Evolutionary conservation across 1,140 invertebrate genomes (phyloP), one percentile per base, ranked within the genome.

Genomic region (Cephus cinctus): DNA sequence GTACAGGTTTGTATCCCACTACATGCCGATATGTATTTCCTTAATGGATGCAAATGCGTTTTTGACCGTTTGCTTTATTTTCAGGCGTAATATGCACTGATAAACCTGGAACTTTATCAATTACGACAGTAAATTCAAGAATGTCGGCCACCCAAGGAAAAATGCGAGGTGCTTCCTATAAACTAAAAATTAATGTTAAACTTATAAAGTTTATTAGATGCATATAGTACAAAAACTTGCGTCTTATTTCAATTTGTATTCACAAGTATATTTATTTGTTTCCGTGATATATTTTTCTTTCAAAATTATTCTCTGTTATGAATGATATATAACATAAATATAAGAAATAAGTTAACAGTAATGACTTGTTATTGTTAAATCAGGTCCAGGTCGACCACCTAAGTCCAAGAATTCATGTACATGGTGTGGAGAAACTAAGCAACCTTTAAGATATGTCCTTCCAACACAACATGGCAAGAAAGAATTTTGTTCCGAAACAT

Each of bases 401-500:
- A 89, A 89, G 71, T 80, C 83, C 56, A 78, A 76, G 31, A 77
- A 77, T 11, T 83, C 81, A 12, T 94, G 90, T 71, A 89, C 88
- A 2, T 92, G 90, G 90, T 94, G 92, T 67, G 86, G 83, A 20
- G 89, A 92, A 69, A 83, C 82, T 32, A 92, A 90, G 73, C 83
- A 86, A 36, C 84, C 86, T 1, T 68, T 94, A 14, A 90, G 90
- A 61, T 94, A 91, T 75, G 88, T 94, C 31, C 75, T 92, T 38
- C 91, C 90, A 4, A 92, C 89, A 0, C 88, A 88, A 63, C 85
- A 90, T 71, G 89, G 90, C 8, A 93, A 93, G 65, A 93, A 93
- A 67, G 91, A 94, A 67, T 95, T 96, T 70, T 96, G 92, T 75
- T 94, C 91, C 0, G 88, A 92, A 71, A 88, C 84, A 14, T 96